phyloP scores from a whole-genome alignment of 2,888 invertebrate species.

The Furcula furcula region DNA sequence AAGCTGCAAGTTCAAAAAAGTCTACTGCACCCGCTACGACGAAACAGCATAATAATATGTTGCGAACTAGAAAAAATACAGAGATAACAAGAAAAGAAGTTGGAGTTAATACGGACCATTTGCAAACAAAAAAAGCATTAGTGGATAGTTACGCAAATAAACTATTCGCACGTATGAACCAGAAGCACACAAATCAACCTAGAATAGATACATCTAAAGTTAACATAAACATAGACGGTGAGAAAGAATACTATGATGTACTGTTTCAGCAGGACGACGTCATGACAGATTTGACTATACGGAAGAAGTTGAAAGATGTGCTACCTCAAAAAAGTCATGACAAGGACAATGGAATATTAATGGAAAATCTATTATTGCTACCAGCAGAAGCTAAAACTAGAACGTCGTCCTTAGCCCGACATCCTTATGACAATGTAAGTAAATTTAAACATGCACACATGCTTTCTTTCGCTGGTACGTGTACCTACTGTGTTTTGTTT shows the following conservation, averaged over 20 bases:
- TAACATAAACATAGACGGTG: slow-evolving; percentile 54
- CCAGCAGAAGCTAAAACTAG: slow-evolving; percentile 10
- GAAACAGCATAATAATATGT: slow-evolving; percentile 2
- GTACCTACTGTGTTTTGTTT: slow-evolving; percentile 30
- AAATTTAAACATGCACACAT: not conserved
- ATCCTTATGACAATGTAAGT: slow-evolving; percentile 18
- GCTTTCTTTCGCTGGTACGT: not conserved
- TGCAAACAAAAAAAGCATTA: slow-evolving; percentile 46
- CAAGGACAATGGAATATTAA: slow-evolving; percentile 14
- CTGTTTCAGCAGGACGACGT: slow-evolving; percentile 40
- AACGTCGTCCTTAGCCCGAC: slow-evolving; percentile 1
- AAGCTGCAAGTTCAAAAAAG: slow-evolving; percentile 7
- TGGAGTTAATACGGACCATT: slow-evolving; percentile 39
- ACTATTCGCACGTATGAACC: slow-evolving; percentile 30
- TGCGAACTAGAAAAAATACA: slow-evolving; percentile 11
- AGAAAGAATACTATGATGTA: slow-evolving; percentile 54
- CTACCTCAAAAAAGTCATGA: slow-evolving; percentile 16
- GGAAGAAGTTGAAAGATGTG: slow-evolving; percentile 41
- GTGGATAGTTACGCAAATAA: slow-evolving; percentile 50
- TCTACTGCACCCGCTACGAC: not conserved
- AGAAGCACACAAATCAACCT: slow-evolving; percentile 17
- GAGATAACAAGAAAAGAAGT: slow-evolving; percentile 15
- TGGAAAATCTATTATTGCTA: slow-evolving; percentile 31
- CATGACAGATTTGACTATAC: slow-evolving; percentile 44
- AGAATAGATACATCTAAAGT: slow-evolving; percentile 45